Percentiles rank a stretch among this genome's conserved stretches.
These are phyloP conservation scores for Sinocyclocheilus grahami DNA, from an alignment of 2,113 vertebrate genomes.

Conservation along the genomic window DNA sequence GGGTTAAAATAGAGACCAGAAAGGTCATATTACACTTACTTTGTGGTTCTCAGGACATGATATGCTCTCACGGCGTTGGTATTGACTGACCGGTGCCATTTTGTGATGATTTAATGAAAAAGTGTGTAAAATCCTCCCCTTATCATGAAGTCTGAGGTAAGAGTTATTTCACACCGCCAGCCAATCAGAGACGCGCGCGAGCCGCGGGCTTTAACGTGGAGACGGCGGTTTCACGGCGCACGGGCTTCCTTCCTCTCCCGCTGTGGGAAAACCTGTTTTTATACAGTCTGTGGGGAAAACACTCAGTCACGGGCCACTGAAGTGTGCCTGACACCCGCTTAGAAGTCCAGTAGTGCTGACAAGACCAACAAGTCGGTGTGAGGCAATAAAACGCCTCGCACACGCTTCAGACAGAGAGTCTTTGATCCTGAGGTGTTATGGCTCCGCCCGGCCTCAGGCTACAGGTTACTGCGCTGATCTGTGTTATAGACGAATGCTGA, in stretches of 20 bases:
- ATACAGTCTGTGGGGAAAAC: too few relatives aligned
- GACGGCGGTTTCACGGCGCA: conserved; percentile 23
- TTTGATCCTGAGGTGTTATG: conserved; percentile 46
- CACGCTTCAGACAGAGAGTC: conserved; percentile 46
- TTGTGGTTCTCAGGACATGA: background rate
- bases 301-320: conserved; percentile 43
- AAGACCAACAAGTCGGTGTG: conserved; percentile 9
- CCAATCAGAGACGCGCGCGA: background rate
- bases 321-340: conserved; percentile 51
- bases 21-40: conserved; percentile 1
- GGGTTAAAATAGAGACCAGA: background rate
- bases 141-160: background rate
- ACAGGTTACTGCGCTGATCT: background rate
- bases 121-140: background rate
- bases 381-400: conserved; percentile 32
- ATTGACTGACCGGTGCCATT: background rate
- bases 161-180: conserved; percentile 38
- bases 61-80: background rate
- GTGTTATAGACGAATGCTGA: background rate
- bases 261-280: conserved; percentile 41
- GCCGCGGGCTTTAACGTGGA: background rate
- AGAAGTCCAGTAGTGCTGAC: conserved; percentile 20
- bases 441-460: background rate
- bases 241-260: conserved; percentile 46
- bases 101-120: background rate